Conservation (phyloP, 1,140 invertebrate genomes). For the Stegodyphus mimosarum region DNA sequence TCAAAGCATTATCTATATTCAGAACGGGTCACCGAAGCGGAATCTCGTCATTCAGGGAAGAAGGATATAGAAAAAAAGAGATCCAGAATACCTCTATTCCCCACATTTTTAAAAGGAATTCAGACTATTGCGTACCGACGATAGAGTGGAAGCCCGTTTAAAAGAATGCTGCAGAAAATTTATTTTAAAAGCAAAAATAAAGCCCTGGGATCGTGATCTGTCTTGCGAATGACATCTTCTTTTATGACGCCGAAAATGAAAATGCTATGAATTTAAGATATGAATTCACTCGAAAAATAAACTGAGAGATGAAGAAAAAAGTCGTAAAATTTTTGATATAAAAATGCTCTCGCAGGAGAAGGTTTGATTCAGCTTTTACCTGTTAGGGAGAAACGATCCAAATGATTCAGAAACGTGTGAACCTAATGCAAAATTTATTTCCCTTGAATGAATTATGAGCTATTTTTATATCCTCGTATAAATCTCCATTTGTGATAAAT, state of each 20-base stretch:
- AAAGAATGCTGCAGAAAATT: conserved; percentile 12
- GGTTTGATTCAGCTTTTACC: too few species aligned
- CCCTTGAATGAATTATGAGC: too few species aligned
- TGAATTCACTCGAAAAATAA: not conserved
- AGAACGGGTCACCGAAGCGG: not conserved
- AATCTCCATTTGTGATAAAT: too few species aligned
- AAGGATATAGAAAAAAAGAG: not conserved
- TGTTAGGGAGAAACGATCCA: too few species aligned
- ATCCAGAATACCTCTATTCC: not conserved
- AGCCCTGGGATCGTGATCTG: conserved; percentile 32
- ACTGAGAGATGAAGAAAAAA: not conserved
- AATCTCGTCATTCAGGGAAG: not conserved
- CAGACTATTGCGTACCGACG: conserved; percentile 1
- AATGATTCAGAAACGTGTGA: too few species aligned
- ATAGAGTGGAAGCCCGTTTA: not conserved
- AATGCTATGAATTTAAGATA: conserved; percentile 13
- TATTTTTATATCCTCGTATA: too few species aligned
- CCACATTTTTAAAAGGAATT: not conserved
- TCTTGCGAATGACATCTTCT: conserved; percentile 32
- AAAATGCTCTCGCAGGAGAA: not conserved
- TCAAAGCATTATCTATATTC: not conserved
- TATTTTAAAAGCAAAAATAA: conserved; percentile 39
- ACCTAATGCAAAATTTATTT: too few species aligned
- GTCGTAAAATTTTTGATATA: not conserved
- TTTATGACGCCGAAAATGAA: conserved; percentile 28